phyloP scores from a whole-genome alignment of 2,888 invertebrate genomes.

The Mythimna vitellina region DNA sequence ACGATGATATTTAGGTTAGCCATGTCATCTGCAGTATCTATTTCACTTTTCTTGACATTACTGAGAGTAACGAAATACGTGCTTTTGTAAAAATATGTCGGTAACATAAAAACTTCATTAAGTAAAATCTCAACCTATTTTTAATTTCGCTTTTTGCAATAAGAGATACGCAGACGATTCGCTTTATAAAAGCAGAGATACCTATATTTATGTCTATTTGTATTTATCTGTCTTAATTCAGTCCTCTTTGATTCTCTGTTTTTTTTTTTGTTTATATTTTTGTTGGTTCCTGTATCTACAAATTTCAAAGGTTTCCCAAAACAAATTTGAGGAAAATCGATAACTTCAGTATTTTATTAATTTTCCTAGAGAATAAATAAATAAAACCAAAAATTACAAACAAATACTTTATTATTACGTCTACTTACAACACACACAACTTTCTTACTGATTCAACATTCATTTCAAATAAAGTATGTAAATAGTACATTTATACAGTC shows the following conservation, averaged over 20 bases:
- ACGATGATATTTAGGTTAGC: background rate
- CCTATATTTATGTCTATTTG: background rate
- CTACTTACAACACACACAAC: conserved; percentile 45
- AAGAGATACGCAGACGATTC: too few species aligned
- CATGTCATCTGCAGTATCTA: too few species aligned
- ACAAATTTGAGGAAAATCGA: background rate
- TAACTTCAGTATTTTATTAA: background rate
- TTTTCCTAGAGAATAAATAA: background rate
- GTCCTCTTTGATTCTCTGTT: conserved; percentile 6
- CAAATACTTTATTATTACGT: conserved; percentile 55
- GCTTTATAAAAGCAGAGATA: background rate
- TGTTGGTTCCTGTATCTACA: background rate
- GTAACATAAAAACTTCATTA: background rate
- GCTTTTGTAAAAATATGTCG: background rate
- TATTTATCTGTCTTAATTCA: background rate
- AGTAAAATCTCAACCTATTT: background rate
- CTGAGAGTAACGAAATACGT: background rate
- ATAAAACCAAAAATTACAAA: conserved; percentile 14
- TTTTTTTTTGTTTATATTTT: background rate
- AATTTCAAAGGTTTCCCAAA: background rate
- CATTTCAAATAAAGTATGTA: conserved; percentile 37
- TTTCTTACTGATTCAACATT: conserved; percentile 44
- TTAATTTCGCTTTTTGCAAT: background rate
- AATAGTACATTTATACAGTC: conserved; percentile 24
- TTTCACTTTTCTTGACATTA: background rate